phyloP scores from a whole-genome alignment of 2,888 invertebrate genomes.

The Euphydryas editha region DNA sequence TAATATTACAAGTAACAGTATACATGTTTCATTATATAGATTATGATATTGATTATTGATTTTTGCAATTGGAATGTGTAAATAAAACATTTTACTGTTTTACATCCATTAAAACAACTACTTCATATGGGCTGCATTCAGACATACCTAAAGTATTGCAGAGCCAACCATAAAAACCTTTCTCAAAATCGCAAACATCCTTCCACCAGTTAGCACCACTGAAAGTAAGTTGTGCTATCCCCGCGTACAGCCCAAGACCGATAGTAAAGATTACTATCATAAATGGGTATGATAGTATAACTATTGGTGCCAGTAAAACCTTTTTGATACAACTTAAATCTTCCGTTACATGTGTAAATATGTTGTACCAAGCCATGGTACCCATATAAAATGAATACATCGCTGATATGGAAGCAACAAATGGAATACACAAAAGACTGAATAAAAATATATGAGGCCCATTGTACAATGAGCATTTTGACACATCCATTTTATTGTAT shows the following conservation, averaged over 20 bases:
- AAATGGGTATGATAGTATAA: constrained; percentile 88
- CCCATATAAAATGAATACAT: constrained; percentile 89
- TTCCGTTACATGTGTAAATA: constrained; percentile 87
- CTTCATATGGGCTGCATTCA: constrained; percentile 90
- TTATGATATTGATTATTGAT: not conserved
- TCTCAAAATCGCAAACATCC: constrained; percentile 89
- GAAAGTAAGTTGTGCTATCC: constrained; percentile 87
- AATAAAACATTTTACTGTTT: constrained; percentile 49
- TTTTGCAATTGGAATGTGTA: not conserved
- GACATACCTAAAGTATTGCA: constrained; percentile 86
- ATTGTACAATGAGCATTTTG: constrained; percentile 81
- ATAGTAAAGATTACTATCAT: constrained; percentile 86
- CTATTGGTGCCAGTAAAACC: constrained; percentile 85
- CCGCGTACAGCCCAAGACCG: constrained; percentile 87
- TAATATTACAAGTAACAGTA: not conserved
- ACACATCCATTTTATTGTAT: constrained; percentile 82
- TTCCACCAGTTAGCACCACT: constrained; percentile 87
- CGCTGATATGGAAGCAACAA: constrained; percentile 85
- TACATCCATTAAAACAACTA: constrained; percentile 85
- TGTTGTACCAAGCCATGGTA: constrained; percentile 90
- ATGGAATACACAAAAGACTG: constrained; percentile 86
- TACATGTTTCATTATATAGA: not conserved
- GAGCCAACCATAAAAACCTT: constrained; percentile 91
- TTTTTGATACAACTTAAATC: constrained; percentile 85
- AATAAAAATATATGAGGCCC: constrained; percentile 87